phyloP scores from a whole-genome alignment of 1,140 invertebrate genomes.

The Globodera rostochiensis region DNA sequence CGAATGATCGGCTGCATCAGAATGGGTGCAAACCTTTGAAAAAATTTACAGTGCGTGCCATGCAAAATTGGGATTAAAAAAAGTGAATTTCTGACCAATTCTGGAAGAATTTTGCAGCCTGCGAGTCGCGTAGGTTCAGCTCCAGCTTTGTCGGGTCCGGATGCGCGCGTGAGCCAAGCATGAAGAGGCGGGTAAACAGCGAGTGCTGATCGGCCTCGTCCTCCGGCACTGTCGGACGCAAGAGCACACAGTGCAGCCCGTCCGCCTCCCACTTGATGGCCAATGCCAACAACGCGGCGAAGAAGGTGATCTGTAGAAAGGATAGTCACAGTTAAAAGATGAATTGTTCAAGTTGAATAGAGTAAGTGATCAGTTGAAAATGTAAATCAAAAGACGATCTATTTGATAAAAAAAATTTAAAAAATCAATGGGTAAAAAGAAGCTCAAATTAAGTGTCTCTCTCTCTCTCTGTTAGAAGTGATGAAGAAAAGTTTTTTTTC shows the following conservation, averaged over 20 bases:
- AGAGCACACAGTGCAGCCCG: slow-evolving; percentile 56
- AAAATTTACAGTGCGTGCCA: not conserved
- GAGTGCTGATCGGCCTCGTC: slow-evolving; percentile 24
- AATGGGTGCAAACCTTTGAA: slow-evolving; percentile 59
- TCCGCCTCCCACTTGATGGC: slow-evolving; percentile 54
- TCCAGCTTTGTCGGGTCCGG: slow-evolving; percentile 49
- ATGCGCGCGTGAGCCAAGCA: slow-evolving; percentile 52
- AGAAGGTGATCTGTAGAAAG: slow-evolving; percentile 58
- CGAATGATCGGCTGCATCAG: slow-evolving; percentile 61
- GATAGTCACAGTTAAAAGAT: too few species aligned
- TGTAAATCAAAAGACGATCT: too few species aligned
- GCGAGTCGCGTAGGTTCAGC: slow-evolving; percentile 49
- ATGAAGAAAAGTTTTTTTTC: too few species aligned
- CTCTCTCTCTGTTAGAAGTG: too few species aligned
- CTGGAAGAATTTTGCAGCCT: slow-evolving; percentile 58
- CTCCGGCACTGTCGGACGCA: slow-evolving; percentile 48
- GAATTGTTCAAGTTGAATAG: too few species aligned
- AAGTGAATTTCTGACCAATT: slow-evolving; percentile 45
- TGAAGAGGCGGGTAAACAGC: slow-evolving; percentile 46
- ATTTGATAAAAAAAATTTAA: too few species aligned
- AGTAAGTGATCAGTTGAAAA: too few species aligned
- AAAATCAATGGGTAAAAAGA: too few species aligned
- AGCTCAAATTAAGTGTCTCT: too few species aligned
- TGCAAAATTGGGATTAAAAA: too few species aligned
- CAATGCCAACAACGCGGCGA: slow-evolving; percentile 54